These are phyloP conservation scores for Parambassis ranga DNA, from an alignment of 2,797 vertebrate genomes.

Conservation along the genomic window DNA sequence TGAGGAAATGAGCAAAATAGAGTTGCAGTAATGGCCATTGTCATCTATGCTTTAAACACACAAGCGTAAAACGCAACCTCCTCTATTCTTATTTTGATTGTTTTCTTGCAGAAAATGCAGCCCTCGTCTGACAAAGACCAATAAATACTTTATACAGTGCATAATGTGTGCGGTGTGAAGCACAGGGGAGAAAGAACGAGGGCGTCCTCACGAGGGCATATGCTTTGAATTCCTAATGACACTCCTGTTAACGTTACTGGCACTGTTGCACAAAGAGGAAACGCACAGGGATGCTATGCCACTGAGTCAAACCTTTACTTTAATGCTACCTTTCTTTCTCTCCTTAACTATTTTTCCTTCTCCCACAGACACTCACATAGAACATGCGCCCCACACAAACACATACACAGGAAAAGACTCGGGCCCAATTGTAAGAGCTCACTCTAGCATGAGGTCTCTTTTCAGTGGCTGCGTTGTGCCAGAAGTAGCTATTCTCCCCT, in stretches of 20 bases:
- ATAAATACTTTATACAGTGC: constrained; percentile 87
- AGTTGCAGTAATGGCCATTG: constrained; percentile 32
- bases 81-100: constrained; percentile 68
- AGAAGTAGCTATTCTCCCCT: constrained; percentile 80
- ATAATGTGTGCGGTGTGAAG: constrained; percentile 82
- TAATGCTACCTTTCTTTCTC: constrained; percentile 51
- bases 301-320: constrained; percentile 69
- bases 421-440: constrained; percentile 74
- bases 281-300: constrained; percentile 55
- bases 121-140: constrained; percentile 80
- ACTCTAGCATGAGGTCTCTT: constrained; percentile 80
- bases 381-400: constrained; percentile 42
- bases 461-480: constrained; percentile 78
- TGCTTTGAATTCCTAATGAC: constrained; percentile 87
- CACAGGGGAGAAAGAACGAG: constrained; percentile 78
- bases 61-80: constrained; percentile 28
- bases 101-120: constrained; percentile 72
- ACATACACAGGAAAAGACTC: constrained; percentile 62
- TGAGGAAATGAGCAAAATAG: constrained; percentile 8
- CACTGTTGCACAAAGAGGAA: constrained; percentile 69
- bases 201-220: constrained; percentile 82
- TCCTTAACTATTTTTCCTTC: constrained; percentile 48
- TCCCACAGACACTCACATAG: constrained; percentile 24
- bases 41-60: constrained; percentile 36
- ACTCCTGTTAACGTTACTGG: constrained; percentile 80